Evolutionary conservation across 2,888 invertebrate genomes (phyloP).

Genomic region (Trypoxylon attenuatum): DNA sequence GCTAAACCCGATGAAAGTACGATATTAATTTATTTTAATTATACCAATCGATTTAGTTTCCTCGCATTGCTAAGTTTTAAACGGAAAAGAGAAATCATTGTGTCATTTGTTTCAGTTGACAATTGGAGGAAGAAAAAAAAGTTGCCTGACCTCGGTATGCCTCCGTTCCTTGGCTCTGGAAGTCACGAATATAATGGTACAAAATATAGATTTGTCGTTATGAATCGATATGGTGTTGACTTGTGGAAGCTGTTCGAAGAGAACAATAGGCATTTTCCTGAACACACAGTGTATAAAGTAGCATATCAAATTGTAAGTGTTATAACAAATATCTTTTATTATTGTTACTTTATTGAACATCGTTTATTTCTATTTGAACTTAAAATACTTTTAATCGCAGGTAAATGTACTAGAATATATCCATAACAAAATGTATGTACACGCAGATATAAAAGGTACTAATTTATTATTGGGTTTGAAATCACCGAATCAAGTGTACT

Average conservation of each 20-base stretch:
- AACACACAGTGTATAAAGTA: slow-evolving; percentile 85
- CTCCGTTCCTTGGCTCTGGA: slow-evolving; percentile 88
- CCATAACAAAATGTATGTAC: slow-evolving; percentile 92
- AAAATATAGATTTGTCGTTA: slow-evolving; percentile 91
- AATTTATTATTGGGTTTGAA: slow-evolving; percentile 89
- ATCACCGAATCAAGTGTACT: slow-evolving; percentile 83
- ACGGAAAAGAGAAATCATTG: neutral
- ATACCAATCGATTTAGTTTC: too few relatives aligned
- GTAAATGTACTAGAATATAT: slow-evolving; percentile 94
- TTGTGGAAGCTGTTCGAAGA: slow-evolving; percentile 85
- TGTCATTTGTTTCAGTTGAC: slow-evolving; percentile 77
- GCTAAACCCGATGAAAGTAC: slow-evolving; percentile 83
- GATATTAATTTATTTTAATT: neutral
- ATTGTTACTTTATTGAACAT: neutral
- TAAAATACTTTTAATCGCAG: slow-evolving; percentile 75
- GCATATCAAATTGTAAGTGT: slow-evolving; percentile 87
- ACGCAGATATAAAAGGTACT: slow-evolving; percentile 96
- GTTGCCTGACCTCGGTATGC: slow-evolving; percentile 87
- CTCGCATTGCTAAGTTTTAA: too few relatives aligned
- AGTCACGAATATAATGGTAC: slow-evolving; percentile 84
- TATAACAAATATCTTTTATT: neutral
- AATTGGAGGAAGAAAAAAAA: slow-evolving; percentile 82
- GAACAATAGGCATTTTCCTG: slow-evolving; percentile 81
- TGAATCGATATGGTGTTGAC: slow-evolving; percentile 93
- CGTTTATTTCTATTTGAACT: neutral